Evolutionary conservation across 2,888 invertebrate species (phyloP).

Genomic region (Anoplius nigerrimus): DNA sequence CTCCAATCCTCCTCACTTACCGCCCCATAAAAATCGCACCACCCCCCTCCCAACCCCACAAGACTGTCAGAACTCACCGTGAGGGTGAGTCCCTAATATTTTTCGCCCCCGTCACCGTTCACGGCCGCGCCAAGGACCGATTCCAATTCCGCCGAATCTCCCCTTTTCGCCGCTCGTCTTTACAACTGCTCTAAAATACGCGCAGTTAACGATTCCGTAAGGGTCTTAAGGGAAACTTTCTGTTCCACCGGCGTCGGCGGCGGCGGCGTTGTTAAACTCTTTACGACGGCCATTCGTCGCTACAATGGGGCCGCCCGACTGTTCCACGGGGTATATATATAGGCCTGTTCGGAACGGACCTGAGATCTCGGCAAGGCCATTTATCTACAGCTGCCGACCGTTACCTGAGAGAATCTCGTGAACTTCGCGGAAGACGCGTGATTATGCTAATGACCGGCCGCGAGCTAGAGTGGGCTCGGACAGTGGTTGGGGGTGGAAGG

Average conservation of each 20-base stretch:
- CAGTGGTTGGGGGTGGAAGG: too few species aligned
- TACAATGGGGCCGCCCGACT: slow-evolving; percentile 51
- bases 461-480: slow-evolving; percentile 4
- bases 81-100: neutral
- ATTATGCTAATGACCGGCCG: slow-evolving; percentile 48
- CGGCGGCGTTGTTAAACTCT: slow-evolving; percentile 70
- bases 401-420: slow-evolving; percentile 42
- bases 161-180: slow-evolving; percentile 43
- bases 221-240: slow-evolving; percentile 66
- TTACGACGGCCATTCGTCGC: slow-evolving; percentile 71
- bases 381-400: slow-evolving; percentile 52
- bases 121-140: slow-evolving; percentile 36
- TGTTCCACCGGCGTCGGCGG: slow-evolving; percentile 61
- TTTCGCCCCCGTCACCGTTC: neutral
- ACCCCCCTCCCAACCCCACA: too few species aligned
- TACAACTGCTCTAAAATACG: slow-evolving; percentile 66
- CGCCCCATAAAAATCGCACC: too few species aligned
- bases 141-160: slow-evolving; percentile 53
- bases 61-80: too few species aligned
- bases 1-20: too few species aligned
- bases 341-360: slow-evolving; percentile 53
- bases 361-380: slow-evolving; percentile 47
- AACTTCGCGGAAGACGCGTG: slow-evolving; percentile 42
- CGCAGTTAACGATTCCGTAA: slow-evolving; percentile 69
- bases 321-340: too few species aligned